phyloP scores from a whole-genome alignment of 2,888 invertebrate genomes.

The Conchocele bisecta region DNA sequence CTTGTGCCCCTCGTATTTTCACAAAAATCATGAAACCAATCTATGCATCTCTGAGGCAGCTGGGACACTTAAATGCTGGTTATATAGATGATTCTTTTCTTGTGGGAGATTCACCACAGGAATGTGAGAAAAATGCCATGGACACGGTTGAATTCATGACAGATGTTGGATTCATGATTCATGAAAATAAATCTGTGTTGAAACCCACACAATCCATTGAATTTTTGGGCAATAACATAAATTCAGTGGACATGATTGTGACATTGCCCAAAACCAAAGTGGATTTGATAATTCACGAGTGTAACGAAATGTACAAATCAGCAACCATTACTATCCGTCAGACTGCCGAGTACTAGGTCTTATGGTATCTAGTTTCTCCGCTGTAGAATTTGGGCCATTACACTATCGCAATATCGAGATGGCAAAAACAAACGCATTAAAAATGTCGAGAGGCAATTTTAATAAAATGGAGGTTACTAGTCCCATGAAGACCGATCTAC shows the following conservation, averaged over 20 bases:
- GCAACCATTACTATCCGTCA: too few species aligned
- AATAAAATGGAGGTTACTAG: constrained; percentile 1
- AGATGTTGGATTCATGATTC: constrained; percentile 39
- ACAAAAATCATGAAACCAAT: constrained; percentile 58
- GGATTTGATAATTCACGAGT: not conserved
- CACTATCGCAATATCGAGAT: constrained; percentile 18
- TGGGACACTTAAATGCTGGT: not conserved
- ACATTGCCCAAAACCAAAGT: constrained; percentile 27
- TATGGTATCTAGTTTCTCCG: constrained; percentile 6
- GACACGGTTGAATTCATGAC: too few species aligned
- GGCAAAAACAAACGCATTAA: constrained; percentile 17
- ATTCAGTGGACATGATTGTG: constrained; percentile 46
- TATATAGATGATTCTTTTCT: too few species aligned
- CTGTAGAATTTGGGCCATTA: constrained; percentile 17
- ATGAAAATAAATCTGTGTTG: too few species aligned
- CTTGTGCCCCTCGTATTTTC: constrained; percentile 51
- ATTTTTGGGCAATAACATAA: constrained; percentile 41
- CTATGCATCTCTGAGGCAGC: constrained; percentile 15
- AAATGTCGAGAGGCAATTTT: constrained; percentile 10
- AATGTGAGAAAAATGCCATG: too few species aligned
- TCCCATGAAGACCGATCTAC: not conserved
- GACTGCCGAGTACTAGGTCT: constrained; percentile 13
- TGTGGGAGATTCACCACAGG: too few species aligned
- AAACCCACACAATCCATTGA: constrained; percentile 13
- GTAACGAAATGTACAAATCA: too few species aligned